Percentiles rank a stretch among this genome's conserved stretches.
Conservation (phyloP, 2,797 vertebrate species). For the Gymnopithys bicolor region DNA sequence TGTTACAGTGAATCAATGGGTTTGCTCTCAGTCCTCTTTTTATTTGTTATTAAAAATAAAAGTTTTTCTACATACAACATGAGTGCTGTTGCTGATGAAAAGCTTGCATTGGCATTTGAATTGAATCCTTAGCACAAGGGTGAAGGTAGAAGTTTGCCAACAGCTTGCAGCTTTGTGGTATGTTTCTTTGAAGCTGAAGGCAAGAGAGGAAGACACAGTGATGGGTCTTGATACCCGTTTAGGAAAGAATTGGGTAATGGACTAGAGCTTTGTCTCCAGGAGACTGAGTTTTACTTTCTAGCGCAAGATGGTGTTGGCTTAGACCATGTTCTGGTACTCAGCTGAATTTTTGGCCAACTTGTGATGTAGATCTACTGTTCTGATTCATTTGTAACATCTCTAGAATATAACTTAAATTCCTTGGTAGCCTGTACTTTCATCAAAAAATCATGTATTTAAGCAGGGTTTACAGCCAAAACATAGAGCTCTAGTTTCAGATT, state of each 20-base stretch:
- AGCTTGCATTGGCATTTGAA: neutral
- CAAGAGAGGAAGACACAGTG: neutral
- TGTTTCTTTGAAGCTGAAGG: neutral
- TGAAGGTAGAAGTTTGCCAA: neutral
- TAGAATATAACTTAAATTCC: neutral
- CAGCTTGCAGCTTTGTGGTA: neutral
- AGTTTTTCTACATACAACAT: neutral
- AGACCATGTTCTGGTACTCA: neutral
- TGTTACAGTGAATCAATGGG: neutral
- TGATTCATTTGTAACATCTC: neutral
- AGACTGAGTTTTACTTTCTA: neutral
- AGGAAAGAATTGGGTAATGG: neutral
- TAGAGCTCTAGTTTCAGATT: neutral
- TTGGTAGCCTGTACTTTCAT: neutral
- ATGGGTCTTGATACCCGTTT: neutral
- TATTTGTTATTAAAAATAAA: neutral
- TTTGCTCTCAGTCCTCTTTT: neutral
- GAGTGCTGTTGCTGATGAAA: neutral
- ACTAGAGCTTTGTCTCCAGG: neutral
- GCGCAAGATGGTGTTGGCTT: neutral
- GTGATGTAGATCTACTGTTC: neutral
- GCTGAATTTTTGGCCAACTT: neutral
- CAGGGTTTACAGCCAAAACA: neutral
- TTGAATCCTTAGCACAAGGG: neutral
- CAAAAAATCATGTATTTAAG: neutral